A percentile compares a stretch with the other conserved stretches of the same genome.
These are phyloP conservation scores for Diorhabda elongata DNA, from an alignment of 1,140 invertebrate species.

Conservation along the genomic window DNA sequence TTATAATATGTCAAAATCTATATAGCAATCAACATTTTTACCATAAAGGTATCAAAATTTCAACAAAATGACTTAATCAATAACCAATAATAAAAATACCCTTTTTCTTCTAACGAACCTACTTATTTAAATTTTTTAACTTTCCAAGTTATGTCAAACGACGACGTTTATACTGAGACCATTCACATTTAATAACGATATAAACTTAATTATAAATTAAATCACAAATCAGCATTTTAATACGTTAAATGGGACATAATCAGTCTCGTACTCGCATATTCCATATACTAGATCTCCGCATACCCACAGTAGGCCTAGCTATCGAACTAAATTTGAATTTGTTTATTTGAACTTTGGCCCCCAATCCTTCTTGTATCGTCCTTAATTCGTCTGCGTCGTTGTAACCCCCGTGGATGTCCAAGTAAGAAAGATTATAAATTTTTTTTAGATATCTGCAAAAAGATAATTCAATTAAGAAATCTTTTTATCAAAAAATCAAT, in stretches of 20 bases:
- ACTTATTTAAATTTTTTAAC: too few species aligned
- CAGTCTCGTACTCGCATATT: slow-evolving; percentile 77
- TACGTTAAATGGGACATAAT: slow-evolving; percentile 21
- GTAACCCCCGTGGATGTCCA: slow-evolving; percentile 45
- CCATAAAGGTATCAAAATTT: too few species aligned
- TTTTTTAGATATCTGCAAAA: slow-evolving; percentile 33
- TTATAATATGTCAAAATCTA: too few species aligned
- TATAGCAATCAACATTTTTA: too few species aligned
- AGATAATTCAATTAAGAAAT: slow-evolving; percentile 14
- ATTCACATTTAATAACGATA: too few species aligned
- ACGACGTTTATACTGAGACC: too few species aligned
- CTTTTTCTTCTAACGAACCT: too few species aligned
- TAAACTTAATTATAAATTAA: too few species aligned
- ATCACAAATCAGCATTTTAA: too few species aligned
- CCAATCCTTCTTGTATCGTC: slow-evolving; percentile 38
- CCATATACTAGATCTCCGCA: slow-evolving; percentile 83
- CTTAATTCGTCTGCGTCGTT: slow-evolving; percentile 38
- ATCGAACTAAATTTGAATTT: slow-evolving; percentile 73
- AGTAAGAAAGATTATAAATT: slow-evolving; percentile 37
- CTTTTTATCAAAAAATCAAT: not conserved
- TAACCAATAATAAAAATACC: too few species aligned
- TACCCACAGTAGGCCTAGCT: slow-evolving; percentile 82
- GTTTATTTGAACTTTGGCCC: slow-evolving; percentile 58
- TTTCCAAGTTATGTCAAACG: too few species aligned
- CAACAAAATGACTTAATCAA: too few species aligned